Conservation (phyloP, 1,140 invertebrate genomes). For the Heterodera carotae region DNA sequence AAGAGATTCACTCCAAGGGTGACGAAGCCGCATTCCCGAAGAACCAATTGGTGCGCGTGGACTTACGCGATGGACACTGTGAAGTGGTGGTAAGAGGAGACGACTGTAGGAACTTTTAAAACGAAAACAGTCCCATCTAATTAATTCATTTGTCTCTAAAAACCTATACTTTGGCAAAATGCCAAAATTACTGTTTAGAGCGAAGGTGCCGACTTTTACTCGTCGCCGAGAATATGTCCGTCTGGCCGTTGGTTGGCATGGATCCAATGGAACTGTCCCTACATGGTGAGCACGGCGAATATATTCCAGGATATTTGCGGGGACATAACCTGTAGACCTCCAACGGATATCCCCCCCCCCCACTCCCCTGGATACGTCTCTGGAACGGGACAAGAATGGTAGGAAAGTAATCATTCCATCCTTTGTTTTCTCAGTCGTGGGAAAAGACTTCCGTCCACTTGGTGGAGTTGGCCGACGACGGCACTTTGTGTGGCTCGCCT, state of each 20-base stretch:
- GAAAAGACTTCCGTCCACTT: constrained; percentile 39
- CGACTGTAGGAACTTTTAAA: background rate
- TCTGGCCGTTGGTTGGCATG: constrained; percentile 32
- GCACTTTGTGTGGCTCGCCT: background rate
- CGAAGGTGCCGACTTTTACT: constrained; percentile 44
- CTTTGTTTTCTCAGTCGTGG: constrained; percentile 38
- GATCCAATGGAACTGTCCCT: constrained; percentile 44
- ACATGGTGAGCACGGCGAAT: constrained; percentile 37
- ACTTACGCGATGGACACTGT: constrained; percentile 20
- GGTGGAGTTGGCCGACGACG: constrained; percentile 21
- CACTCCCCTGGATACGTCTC: too few relatives aligned
- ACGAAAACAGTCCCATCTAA: background rate
- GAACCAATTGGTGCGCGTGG: constrained; percentile 20
- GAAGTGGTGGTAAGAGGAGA: constrained; percentile 4
- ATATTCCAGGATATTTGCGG: too few relatives aligned
- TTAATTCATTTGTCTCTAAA: too few relatives aligned
- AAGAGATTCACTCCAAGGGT: constrained; percentile 21
- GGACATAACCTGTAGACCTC: too few relatives aligned
- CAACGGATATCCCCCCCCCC: too few relatives aligned
- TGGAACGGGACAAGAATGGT: too few relatives aligned
- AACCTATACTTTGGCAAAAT: too few relatives aligned
- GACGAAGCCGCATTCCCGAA: constrained; percentile 23
- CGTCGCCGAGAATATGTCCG: constrained; percentile 37
- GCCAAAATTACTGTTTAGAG: background rate
- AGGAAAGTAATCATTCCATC: background rate